Conservation (phyloP, 1,140 invertebrate species). For the Procambarus clarkii region DNA sequence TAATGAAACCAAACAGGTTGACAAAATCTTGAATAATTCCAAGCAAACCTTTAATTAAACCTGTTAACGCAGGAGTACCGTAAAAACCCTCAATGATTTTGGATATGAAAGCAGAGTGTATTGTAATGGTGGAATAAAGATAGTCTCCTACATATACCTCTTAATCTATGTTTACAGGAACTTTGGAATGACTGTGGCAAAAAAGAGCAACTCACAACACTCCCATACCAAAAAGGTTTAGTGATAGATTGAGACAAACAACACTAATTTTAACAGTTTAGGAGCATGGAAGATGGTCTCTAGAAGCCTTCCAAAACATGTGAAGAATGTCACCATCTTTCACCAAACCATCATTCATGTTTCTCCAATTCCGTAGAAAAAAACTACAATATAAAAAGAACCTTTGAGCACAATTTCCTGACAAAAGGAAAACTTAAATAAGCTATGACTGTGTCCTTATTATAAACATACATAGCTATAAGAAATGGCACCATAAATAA, state of each 20-base stretch:
- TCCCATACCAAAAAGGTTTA: background rate
- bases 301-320: background rate
- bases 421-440: slow-evolving; percentile 3
- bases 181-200: slow-evolving; percentile 38
- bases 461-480: background rate
- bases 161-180: slow-evolving; percentile 33
- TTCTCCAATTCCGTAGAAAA: background rate
- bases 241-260: background rate
- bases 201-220: background rate
- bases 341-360: background rate
- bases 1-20: background rate
- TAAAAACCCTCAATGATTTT: background rate
- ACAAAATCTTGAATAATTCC: background rate
- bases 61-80: background rate
- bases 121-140: background rate
- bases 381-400: slow-evolving; percentile 13
- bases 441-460: background rate
- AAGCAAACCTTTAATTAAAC: background rate
- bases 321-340: background rate
- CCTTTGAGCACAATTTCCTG: slow-evolving; percentile 11
- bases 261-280: background rate
- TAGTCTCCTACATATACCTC: background rate
- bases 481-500: slow-evolving; percentile 9
- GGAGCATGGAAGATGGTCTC: background rate
- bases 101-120: background rate